phyloP scores from a whole-genome alignment of 2,113 vertebrate species.

The Manacus vitellinus region DNA sequence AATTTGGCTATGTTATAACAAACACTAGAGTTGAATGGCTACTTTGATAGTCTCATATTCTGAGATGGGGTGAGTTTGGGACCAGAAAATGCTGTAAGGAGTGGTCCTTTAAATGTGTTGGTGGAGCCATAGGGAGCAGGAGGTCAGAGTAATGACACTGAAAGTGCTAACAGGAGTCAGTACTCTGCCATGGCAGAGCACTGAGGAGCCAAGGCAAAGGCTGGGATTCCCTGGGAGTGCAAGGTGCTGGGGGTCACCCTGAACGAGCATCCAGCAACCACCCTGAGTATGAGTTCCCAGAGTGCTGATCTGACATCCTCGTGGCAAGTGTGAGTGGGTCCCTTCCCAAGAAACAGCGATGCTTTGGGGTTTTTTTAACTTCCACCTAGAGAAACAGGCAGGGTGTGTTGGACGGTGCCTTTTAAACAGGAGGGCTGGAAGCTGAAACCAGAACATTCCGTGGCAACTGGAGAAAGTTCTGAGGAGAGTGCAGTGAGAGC shows the following conservation, averaged over 20 bases:
- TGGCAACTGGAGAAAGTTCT: conserved; percentile 51
- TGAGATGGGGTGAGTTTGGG: neutral
- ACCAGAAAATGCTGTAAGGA: neutral
- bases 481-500: conserved; percentile 20
- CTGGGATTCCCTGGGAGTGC: neutral
- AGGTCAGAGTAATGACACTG: neutral
- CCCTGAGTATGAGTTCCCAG: neutral
- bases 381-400: neutral
- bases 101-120: neutral
- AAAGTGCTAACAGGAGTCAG: neutral
- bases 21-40: neutral
- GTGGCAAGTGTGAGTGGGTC: neutral
- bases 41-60: neutral
- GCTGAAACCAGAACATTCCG: conserved; percentile 49
- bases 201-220: neutral
- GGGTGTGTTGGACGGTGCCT: neutral
- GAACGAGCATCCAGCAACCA: neutral
- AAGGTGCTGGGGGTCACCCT: neutral
- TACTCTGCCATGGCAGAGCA: neutral
- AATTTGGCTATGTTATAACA: neutral
- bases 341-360: neutral
- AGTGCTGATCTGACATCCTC: neutral
- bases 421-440: conserved; percentile 13
- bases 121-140: neutral
- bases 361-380: neutral